These are phyloP conservation scores for Sapajus apella DNA, from an alignment of 2,113 vertebrate genomes.

Conservation along the genomic window DNA sequence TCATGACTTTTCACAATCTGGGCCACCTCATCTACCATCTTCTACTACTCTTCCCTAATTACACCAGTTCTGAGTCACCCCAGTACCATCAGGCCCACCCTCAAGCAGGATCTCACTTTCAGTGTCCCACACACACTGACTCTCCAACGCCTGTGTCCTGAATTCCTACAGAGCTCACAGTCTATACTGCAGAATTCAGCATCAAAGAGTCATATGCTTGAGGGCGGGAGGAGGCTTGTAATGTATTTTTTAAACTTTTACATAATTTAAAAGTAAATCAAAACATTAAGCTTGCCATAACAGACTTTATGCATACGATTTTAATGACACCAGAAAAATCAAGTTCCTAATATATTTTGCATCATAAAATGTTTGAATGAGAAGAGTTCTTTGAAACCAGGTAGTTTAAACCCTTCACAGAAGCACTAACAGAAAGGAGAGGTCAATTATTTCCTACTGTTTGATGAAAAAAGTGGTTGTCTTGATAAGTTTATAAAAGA, in stretches of 20 bases:
- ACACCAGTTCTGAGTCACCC: background rate
- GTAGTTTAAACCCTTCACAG: background rate
- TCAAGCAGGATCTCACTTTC: background rate
- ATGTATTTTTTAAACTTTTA: background rate
- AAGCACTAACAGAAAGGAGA: background rate
- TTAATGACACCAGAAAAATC: background rate
- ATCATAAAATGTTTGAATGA: background rate
- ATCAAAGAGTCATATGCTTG: background rate
- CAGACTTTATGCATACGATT: background rate
- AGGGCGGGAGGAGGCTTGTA: background rate
- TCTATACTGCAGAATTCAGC: background rate
- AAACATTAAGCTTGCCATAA: constrained; percentile 8
- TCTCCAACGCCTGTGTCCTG: background rate
- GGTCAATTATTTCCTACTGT: background rate
- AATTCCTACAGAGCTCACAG: background rate
- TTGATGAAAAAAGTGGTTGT: background rate
- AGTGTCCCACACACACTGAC: background rate
- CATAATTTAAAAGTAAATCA: constrained; percentile 37
- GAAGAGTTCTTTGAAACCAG: background rate
- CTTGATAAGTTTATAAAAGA: background rate
- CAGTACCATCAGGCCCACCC: background rate
- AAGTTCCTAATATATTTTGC: background rate
- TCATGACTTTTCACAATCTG: background rate
- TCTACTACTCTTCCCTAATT: background rate
- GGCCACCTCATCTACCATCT: background rate